Conservation (phyloP, 1,140 invertebrate species). For the Leptinotarsa lineolata region DNA sequence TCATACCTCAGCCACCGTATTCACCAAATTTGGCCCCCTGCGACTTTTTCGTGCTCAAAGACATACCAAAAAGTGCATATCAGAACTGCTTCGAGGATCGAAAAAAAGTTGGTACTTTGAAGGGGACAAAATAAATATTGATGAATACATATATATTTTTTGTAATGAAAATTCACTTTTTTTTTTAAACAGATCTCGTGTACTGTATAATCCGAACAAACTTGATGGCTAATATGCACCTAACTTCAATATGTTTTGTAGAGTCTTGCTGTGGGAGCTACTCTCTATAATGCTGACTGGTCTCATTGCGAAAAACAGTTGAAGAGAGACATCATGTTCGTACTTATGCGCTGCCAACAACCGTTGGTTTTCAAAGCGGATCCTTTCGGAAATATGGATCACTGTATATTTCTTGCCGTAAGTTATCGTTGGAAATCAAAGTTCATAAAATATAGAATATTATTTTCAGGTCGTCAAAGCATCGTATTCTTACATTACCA, state of each 20-base stretch:
- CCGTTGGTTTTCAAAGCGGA: conserved; percentile 16
- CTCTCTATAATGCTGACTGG: conserved; percentile 26
- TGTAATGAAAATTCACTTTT: too few species aligned
- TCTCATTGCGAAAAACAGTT: conserved; percentile 12
- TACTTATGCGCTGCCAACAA: conserved; percentile 25
- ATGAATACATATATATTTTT: too few species aligned
- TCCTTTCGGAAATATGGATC: conserved; percentile 25
- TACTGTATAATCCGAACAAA: neutral
- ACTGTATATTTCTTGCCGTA: conserved; percentile 20
- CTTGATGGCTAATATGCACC: neutral
- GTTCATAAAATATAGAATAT: neutral
- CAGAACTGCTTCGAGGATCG: too few species aligned
- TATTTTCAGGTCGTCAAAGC: conserved; percentile 23
- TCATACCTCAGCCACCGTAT: too few species aligned
- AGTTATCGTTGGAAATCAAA: neutral
- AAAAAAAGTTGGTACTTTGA: too few species aligned
- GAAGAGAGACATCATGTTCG: conserved; percentile 29
- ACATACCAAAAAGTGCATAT: too few species aligned
- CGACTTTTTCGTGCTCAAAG: too few species aligned
- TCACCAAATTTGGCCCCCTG: too few species aligned
- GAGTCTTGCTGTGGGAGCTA: conserved; percentile 12
- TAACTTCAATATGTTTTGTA: conserved; percentile 7
- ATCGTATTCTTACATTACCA: conserved; percentile 22
- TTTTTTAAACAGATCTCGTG: too few species aligned
- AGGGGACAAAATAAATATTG: too few species aligned